Base-by-base conservation (phyloP, 2,113 vertebrate species). In the Progne subis region DNA sequence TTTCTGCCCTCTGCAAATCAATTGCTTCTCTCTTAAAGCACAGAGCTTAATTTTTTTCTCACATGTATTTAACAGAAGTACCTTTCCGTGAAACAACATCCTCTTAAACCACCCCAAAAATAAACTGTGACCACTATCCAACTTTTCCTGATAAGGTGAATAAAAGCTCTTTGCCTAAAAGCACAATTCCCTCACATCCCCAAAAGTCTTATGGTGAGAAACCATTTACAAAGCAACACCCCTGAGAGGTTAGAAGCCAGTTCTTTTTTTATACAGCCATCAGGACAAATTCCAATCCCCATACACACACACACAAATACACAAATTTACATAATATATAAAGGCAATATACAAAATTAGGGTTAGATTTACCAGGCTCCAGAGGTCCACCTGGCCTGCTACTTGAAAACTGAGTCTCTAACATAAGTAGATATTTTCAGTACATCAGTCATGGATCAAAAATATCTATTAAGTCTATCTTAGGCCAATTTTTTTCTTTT, bases 321-420 rank as follows among this genome's bases (percentile, higher is more conserved):
- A 20, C 5, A 31, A 69, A 69, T 2, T 77, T 50, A 15, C 0
- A 1, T 70, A 79, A 56, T 0, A 0, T 25, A 19, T 59, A 49
- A 69, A 79, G 18, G 4, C 24, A 72, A 37, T 0, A 3, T 8
- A 41, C 1, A 2, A 88, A 55, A 8, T 21, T 34, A 26, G 32
- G 26, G 12, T 34, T 67, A 71, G 14, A 39, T 86, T 71, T 64
- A 52, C 3, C 10, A 64, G 31, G 8, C 5, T 76, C 6, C 37
- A 82, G 24, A 90, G 79, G 10, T 46, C n/a, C 37, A 64, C 14
- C 49, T 43, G 11, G 11, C 8, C 11, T 86, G 15, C 12, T 10
- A 37, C 28, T 88, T 72, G 29, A 72, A 76, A 82, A 60, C 1
- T 34, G 23, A 67, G 8, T 44, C 12, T 77, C 13, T 76, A 72